Conservation (phyloP, 2,113 vertebrate genomes). For the Camelus dromedarius region DNA sequence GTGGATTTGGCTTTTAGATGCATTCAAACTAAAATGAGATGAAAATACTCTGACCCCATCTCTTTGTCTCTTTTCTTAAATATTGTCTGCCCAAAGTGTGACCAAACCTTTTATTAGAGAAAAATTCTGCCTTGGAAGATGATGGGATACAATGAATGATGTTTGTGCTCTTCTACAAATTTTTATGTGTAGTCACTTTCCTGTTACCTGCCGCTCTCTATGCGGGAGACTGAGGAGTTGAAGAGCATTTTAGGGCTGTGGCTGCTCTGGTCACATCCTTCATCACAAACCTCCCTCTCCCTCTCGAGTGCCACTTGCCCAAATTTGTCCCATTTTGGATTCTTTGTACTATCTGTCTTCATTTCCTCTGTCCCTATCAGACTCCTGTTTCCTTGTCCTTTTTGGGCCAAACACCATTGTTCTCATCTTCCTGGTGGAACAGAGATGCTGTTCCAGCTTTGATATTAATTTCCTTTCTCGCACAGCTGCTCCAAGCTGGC, state of each 20-base stretch:
- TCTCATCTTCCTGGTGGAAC: neutral
- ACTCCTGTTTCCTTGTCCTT: neutral
- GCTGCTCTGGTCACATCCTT: neutral
- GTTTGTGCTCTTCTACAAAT: neutral
- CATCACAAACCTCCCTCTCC: neutral
- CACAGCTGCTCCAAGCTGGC: neutral
- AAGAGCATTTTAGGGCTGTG: neutral
- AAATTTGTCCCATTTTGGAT: conserved; percentile 26
- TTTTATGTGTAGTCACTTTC: neutral
- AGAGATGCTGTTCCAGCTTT: conserved; percentile 47
- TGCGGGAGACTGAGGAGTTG: neutral
- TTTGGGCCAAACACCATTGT: neutral
- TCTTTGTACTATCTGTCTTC: conserved; percentile 42
- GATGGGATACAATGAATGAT: neutral
- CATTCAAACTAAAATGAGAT: neutral
- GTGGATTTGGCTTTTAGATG: conserved; percentile 13
- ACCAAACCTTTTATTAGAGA: neutral
- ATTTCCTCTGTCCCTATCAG: conserved; percentile 54
- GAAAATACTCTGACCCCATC: neutral
- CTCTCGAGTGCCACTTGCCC: neutral
- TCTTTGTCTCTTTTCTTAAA: conserved; percentile 18
- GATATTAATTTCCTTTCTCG: conserved; percentile 65
- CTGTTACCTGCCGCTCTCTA: neutral
- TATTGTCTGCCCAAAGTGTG: neutral
- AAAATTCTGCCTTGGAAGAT: neutral